Base-by-base conservation (phyloP, 1,140 invertebrate genomes). In the Diprion similis region DNA sequence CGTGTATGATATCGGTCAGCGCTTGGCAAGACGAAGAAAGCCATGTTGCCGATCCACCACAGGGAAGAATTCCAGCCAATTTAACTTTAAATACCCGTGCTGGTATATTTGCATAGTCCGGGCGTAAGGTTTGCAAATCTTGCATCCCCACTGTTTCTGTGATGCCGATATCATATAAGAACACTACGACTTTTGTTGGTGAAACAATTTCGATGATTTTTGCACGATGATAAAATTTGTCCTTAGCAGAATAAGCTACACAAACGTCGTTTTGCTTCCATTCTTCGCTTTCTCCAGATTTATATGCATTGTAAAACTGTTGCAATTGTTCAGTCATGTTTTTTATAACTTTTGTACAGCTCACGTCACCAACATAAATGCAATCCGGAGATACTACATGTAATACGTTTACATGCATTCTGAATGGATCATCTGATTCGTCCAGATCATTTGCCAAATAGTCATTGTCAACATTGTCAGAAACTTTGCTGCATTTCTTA, bases 31-130 rank as follows among this genome's bases (percentile, higher is more conserved):
- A 89, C 0, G 89, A 77, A 0, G 84, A 86, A 0, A 89, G 87
- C 91, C 91, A 92, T 1, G 81, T 80, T 0, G 83, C 76, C 13
- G 77, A 79, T 0, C 89, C 90, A 2, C 89, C 88, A 0, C 89
- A 90, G 0, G 91, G 89, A 11, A 82, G 78, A 15, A 92, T 89
- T 10, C 90, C 90, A 8, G 80, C 87, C 4, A 92, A 76, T 77
- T 90, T 90, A 70, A 91, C 89, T 78, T 88, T 89, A 19, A 91
- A 86, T 1, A 88, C 86, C 10, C 89, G 85, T 59, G 89, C 83
- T 9, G 86, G 86, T 2, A 88, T 75, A 0, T 80, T 70, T 0
- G 78, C 69, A 48, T 91, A 92, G 19, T 86, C 75, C 4, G 76
- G 8, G 8, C 84, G 72, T 2, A 92, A 76, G 17, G 82, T 80